These are phyloP conservation scores for Athalia cordata DNA, from an alignment of 2,888 invertebrate genomes.

Conservation along the genomic window DNA sequence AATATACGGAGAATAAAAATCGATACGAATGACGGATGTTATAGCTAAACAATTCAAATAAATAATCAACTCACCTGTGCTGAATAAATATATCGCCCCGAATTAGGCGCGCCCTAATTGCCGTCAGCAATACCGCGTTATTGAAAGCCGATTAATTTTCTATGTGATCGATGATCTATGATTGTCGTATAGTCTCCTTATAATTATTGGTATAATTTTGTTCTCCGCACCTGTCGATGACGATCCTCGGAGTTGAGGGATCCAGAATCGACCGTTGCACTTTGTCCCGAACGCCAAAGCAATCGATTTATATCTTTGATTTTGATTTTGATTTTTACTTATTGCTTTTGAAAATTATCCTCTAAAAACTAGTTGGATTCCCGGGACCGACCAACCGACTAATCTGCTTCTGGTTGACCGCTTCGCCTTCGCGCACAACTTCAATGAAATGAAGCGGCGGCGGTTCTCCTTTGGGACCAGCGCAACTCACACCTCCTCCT, in stretches of 20 bases:
- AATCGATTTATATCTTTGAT: not conserved
- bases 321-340: not conserved
- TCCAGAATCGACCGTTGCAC: not conserved
- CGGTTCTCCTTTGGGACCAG: constrained; percentile 27
- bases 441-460: constrained; percentile 32
- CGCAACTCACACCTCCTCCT: constrained; percentile 55
- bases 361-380: too few relatives aligned
- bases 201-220: constrained; percentile 4
- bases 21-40: not conserved
- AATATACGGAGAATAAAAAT: not conserved
- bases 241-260: constrained; percentile 2
- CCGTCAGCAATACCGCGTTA: not conserved
- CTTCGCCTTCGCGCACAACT: constrained; percentile 40
- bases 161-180: not conserved
- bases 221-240: not conserved
- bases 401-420: constrained; percentile 34
- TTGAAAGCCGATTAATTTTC: not conserved
- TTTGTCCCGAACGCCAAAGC: not conserved
- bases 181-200: not conserved
- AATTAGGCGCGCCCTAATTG: not conserved
- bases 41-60: not conserved
- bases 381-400: constrained; percentile 19
- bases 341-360: not conserved
- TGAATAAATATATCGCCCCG: not conserved
- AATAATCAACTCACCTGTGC: constrained; percentile 19